Evolutionary conservation across 1,140 invertebrate genomes (phyloP), one percentile per base, ranked within the genome.

Genomic region (Aphelenchoides fujianensis): DNA sequence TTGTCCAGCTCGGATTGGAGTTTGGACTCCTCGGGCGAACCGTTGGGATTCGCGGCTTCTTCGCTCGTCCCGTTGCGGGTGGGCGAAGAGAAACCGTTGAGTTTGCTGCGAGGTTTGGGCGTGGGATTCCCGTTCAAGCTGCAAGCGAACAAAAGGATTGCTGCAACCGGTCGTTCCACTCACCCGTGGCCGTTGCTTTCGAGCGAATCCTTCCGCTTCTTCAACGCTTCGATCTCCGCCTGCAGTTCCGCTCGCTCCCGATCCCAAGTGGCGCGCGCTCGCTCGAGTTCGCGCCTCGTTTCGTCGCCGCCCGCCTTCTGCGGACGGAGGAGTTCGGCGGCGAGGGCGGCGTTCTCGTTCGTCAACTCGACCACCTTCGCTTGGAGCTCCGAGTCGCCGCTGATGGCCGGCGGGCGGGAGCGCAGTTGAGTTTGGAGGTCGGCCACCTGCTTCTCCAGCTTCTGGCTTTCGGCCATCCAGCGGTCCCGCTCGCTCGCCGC

Each of bases 71-170:
- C 16, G 31, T 66, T 34, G 3, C 36, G 31, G n/a, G 63, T 19
- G n/a, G 31, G 12, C 1, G 32, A n/a, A 37, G 12, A 12, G 63
- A 19, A 32, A 30, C 63, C 63, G 3, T 66, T 66, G 28, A 66
- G 16, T 37, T 30, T 66, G 28, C 63, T 12, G n/a, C n/a, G n/a
- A 64, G 63, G 63, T 30, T 66, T 66, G 28, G 63, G 63, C 2
- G 31, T 66, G 1, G 63, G 63, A 37, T 66, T 66, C 12, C 12
- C 12, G 7, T 32, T 35, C 5, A 36, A 64, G 53, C 31, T 66
- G 34, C 1, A 66, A 35, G 31, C 0, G 2, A 31, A 63, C n/a
- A 31, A 35, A 2, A 12, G 16, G 23, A 32, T 3, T 1, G 31
- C 2, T 12, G 12, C n/a, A 2, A 66, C 2, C 1, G 2, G 0